phyloP scores from a whole-genome alignment of 2,113 vertebrate genomes.

The Xenopus laevis region DNA sequence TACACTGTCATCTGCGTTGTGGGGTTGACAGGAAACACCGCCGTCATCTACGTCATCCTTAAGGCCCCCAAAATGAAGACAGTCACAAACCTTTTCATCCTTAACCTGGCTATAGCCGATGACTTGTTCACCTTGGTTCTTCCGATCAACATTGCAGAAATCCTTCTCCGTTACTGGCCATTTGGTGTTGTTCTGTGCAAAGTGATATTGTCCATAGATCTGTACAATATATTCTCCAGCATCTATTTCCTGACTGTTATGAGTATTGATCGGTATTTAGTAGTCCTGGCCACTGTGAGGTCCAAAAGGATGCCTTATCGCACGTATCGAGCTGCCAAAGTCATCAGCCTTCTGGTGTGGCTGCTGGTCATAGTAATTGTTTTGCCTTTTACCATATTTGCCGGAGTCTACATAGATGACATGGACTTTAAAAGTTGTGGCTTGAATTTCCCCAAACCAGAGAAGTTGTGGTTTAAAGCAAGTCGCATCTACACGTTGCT shows the following conservation, averaged over 20 bases:
- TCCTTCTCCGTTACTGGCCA: conserved; percentile 83
- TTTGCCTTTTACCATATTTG: conserved; percentile 80
- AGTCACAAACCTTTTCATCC: conserved; percentile 85
- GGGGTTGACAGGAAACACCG: conserved; percentile 80
- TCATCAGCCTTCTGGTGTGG: conserved; percentile 82
- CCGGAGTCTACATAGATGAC: conserved; percentile 66
- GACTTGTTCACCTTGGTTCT: conserved; percentile 82
- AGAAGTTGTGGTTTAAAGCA: conserved; percentile 80
- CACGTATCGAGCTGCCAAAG: conserved; percentile 75
- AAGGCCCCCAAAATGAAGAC: conserved; percentile 89
- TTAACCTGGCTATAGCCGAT: conserved; percentile 82
- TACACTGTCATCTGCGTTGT: conserved; percentile 81
- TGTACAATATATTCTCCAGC: conserved; percentile 89
- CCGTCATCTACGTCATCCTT: conserved; percentile 83
- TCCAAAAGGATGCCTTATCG: conserved; percentile 77
- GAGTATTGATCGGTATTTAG: conserved; percentile 84
- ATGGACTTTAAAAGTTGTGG: conserved; percentile 76
- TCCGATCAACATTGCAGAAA: conserved; percentile 81
- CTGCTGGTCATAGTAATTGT: conserved; percentile 77
- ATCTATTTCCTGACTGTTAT: conserved; percentile 86
- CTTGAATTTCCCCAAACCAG: conserved; percentile 80
- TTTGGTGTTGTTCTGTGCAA: conserved; percentile 86
- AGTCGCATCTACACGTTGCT: conserved; percentile 82
- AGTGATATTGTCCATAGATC: conserved; percentile 81
- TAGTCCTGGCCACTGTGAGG: conserved; percentile 75